Conservation (phyloP, 2,888 invertebrate species). For the Bellardia pandia region DNA sequence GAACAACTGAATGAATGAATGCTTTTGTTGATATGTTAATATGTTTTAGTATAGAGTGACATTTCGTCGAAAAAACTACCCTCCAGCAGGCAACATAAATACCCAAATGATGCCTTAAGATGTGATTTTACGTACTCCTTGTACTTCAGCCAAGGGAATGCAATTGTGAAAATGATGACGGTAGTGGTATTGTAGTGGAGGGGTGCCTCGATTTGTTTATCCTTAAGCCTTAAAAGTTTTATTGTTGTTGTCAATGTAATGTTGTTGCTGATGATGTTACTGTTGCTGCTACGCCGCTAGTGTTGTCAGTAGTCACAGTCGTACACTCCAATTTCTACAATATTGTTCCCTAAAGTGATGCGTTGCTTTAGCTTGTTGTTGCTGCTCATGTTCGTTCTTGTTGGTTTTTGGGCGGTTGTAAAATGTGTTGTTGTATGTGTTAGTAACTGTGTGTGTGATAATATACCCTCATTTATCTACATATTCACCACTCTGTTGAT, state of each 20-base stretch:
- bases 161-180: not conserved
- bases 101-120: slow-evolving; percentile 23
- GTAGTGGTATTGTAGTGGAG: not conserved
- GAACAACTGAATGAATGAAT: slow-evolving; percentile 29
- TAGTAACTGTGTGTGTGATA: slow-evolving; percentile 23
- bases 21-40: slow-evolving; percentile 64
- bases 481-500: slow-evolving; percentile 20
- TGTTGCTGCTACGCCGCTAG: slow-evolving; percentile 7
- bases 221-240: slow-evolving; percentile 26
- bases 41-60: slow-evolving; percentile 58
- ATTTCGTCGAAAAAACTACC: slow-evolving; percentile 42
- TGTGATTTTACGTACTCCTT: not conserved
- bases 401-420: slow-evolving; percentile 15
- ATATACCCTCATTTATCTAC: slow-evolving; percentile 42
- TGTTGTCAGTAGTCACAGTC: slow-evolving; percentile 44
- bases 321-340: slow-evolving; percentile 57
- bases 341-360: slow-evolving; percentile 63
- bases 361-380: slow-evolving; percentile 44
- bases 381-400: slow-evolving; percentile 13
- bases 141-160: not conserved
- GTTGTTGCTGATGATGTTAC: slow-evolving; percentile 5
- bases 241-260: slow-evolving; percentile 15
- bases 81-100: slow-evolving; percentile 38
- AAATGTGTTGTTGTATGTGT: not conserved
- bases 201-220: slow-evolving; percentile 22